Evolutionary conservation across 2,113 vertebrate genomes (phyloP).

Genomic region (Pundamilia nyererei): DNA sequence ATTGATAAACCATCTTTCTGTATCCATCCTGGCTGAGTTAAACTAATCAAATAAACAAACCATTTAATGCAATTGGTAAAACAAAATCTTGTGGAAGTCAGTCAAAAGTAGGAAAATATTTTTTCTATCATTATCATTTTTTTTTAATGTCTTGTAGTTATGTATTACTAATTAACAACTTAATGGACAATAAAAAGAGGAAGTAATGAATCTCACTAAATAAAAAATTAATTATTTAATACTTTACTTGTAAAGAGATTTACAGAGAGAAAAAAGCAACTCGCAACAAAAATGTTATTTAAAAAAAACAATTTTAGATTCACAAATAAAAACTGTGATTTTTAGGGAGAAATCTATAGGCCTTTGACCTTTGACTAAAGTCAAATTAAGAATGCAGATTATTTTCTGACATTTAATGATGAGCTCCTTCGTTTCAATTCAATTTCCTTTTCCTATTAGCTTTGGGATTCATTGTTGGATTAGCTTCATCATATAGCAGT

Average conservation of each 20-base stretch:
- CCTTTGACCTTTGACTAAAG: not conserved
- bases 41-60: not conserved
- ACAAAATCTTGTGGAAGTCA: not conserved
- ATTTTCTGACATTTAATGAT: not conserved
- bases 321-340: not conserved
- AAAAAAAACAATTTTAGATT: not conserved
- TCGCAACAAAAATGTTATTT: not conserved
- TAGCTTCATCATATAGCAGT: not conserved
- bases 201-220: not conserved
- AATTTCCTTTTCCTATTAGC: not conserved
- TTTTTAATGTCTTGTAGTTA: not conserved
- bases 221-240: not conserved
- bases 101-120: not conserved
- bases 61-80: not conserved
- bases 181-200: not conserved
- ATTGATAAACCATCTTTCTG: not conserved
- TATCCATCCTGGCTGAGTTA: not conserved
- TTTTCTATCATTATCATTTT: not conserved
- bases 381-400: not conserved
- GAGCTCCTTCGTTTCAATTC: not conserved
- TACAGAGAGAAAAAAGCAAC: not conserved
- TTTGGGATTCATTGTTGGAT: not conserved
- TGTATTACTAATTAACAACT: not conserved
- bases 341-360: not conserved
- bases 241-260: not conserved